Base-by-base conservation (phyloP, 2,113 vertebrate species). In the Chaetodon trifascialis region DNA sequence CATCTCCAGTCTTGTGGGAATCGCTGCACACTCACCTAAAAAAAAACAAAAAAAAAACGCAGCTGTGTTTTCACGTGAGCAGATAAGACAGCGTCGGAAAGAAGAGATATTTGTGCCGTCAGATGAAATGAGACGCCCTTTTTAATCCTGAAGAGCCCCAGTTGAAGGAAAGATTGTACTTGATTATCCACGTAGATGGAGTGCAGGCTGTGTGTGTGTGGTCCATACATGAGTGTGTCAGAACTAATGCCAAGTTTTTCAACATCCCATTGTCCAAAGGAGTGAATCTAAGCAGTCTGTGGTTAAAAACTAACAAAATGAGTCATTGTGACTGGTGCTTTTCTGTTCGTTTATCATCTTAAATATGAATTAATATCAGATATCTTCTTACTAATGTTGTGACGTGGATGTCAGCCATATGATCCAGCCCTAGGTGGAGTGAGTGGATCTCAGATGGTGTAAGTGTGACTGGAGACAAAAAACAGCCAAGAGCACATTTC, bases 21-120 rank as follows among this genome's bases (percentile, higher is more conserved):
- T 68, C 54, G 40, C 19, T 72, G 66, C 42, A 40, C 52, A 25
- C n/a, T 23, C 38, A 44, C 55, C 23, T 16, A 11, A 7, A 14
- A 23, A 11, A 11, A n/a, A 55, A 11, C 4, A 74, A 19, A 70
- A 14, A 30, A 56, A 36, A 11, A n/a, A 21, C 42, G 23, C 77
- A 71, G 73, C 73, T 82, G 34, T 62, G 74, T 70, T 59, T 83
- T 46, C 47, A 23, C 52, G 6, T 11, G 10, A 71, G 55, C 36
- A 73, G 80, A 86, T 83, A 77, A 69, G 44, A 65, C 34, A 1
- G 11, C 14, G 44, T 49, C 46, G 66, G 77, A 47, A 42, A 54
- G 17, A 56, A 47, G 49, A 67, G 25, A 59, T 10, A 42, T 23
- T 17, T 75, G 73, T 34, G 16, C 4, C 9, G 25, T 44, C 49